Base-by-base conservation (phyloP, 2,888 invertebrate genomes). In the Lordiphosa fenestrarum region DNA sequence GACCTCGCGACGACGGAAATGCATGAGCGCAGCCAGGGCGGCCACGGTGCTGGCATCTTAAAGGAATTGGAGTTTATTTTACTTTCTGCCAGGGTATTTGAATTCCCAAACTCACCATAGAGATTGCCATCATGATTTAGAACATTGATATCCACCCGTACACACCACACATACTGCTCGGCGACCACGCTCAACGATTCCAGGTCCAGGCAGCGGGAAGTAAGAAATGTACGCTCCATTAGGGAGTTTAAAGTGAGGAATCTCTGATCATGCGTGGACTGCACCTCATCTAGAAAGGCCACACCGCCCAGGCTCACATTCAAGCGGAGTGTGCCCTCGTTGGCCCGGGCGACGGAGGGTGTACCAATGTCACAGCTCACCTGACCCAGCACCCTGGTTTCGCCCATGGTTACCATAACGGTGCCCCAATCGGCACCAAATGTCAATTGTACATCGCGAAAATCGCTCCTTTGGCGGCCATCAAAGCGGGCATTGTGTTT, bases 121-220 rank as follows among this genome's bases (percentile, higher is more conserved):
- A 92, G 90, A 92, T 97, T 92, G n/a, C 99, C 98, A 87, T 96
- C 97, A 87, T 98, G 95, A 88, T 98, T 98, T 51, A 99, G 90
- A 1, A 98, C 93, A 89, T 95, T 96, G 40, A 98, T 91, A 88
- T 98, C 98, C 0, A 98, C 94, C 83, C 97, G 91, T 13, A 98
- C 89, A 53, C 94, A 93, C 96, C 96, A 96, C 0, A 95, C 96
- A 92, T 96, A 95, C 90, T 97, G 96, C 85, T 96, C 97, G 44
- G 96, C 94, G 69, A 95, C 94, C 81, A 98, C 95, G 89, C 98
- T 98, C n/a, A 98, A 90, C 0, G 98, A 95, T 90, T 98, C 98
- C 55, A 98, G 91, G 90, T 98, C 98, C 41, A 98, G 91, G 83
- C 97, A 97, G 75, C 94, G 94, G 0, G 97, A 98, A 86, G 97